Percentiles rank a stretch among this genome's conserved stretches.
Evolutionary conservation across 92 coral and sea anemone species (phyloP).

Genomic region (Siderastrea radians): DNA sequence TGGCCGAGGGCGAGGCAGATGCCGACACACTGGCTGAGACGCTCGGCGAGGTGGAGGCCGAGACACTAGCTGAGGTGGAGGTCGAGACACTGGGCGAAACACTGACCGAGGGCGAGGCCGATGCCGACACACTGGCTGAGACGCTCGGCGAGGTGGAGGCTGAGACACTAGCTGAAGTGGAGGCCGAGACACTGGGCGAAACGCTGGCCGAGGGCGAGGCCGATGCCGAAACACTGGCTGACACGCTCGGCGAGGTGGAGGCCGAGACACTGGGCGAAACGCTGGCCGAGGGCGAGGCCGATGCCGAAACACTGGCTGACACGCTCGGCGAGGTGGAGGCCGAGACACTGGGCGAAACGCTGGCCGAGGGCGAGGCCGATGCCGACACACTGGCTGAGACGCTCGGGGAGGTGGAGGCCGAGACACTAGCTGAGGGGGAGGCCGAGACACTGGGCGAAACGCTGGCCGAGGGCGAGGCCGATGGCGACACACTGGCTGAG

Average conservation of each 20-base stretch:
- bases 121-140: background rate
- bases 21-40: background rate
- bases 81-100: background rate
- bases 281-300: background rate
- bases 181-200: background rate
- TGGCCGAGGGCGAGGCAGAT: background rate
- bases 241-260: background rate
- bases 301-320: background rate
- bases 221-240: background rate
- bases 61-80: background rate
- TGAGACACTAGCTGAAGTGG: background rate
- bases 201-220: background rate
- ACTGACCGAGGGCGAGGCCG: background rate
- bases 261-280: background rate
- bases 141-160: background rate
- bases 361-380: background rate
- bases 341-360: background rate
- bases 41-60: too few relatives aligned
- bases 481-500: too few relatives aligned
- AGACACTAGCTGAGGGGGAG: too few relatives aligned
- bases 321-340: background rate
- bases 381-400: background rate
- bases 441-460: too few relatives aligned
- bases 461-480: too few relatives aligned
- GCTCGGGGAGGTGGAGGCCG: too few relatives aligned